phyloP scores from a whole-genome alignment of 2,888 invertebrate genomes.

The Dryocosmus kuriphilus region DNA sequence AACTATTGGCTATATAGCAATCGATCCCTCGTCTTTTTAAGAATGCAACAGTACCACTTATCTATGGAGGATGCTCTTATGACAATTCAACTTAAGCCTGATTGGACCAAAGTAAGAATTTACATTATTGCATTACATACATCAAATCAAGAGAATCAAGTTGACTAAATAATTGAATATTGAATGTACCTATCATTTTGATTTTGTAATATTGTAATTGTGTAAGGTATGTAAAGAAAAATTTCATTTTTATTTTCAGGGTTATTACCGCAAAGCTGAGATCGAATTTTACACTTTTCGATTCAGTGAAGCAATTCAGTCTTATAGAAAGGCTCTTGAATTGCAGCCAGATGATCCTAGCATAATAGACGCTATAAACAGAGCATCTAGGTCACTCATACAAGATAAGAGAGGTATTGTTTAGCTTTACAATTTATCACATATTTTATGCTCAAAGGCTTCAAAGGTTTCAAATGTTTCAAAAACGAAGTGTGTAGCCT shows the following conservation, averaged over 20 bases:
- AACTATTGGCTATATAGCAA: constrained; percentile 88
- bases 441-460: not conserved
- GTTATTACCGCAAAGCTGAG: constrained; percentile 86
- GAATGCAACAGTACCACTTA: constrained; percentile 87
- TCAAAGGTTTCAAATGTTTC: not conserved
- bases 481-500: too few species aligned
- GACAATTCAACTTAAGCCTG: constrained; percentile 85
- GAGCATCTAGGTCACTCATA: constrained; percentile 80
- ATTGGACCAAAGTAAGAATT: constrained; percentile 87
- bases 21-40: constrained; percentile 88
- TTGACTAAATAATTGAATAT: not conserved
- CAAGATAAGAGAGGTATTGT: constrained; percentile 81
- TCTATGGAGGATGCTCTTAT: constrained; percentile 89
- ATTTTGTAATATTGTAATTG: too few species aligned
- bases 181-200: too few species aligned
- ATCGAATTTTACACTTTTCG: constrained; percentile 85
- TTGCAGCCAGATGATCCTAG: constrained; percentile 84
- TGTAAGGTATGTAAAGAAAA: too few species aligned
- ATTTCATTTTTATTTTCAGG: constrained; percentile 77
- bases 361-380: constrained; percentile 82
- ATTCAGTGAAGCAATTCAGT: constrained; percentile 84
- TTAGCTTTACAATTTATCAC: not conserved
- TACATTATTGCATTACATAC: not conserved
- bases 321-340: constrained; percentile 84
- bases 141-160: not conserved